Percentiles rank a stretch among this genome's conserved stretches.
phyloP scores from a whole-genome alignment of 2,888 invertebrate genomes.

The Cephus nigrinus region DNA sequence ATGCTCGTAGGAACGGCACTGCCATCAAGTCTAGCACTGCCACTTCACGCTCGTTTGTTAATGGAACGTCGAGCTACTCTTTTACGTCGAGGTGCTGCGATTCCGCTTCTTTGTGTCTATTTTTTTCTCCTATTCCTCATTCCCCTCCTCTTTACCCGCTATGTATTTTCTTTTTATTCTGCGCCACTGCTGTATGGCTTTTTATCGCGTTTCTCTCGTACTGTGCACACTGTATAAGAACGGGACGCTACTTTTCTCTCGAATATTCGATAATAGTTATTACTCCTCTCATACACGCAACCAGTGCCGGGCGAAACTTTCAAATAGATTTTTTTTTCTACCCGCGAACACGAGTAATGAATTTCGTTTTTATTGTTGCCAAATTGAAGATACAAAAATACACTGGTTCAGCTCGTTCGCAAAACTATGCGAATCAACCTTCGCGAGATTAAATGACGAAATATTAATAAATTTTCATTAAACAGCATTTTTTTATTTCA shows the following conservation, averaged over 20 bases:
- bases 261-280: background rate
- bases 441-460: background rate
- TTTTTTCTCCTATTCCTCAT: background rate
- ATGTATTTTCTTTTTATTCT: background rate
- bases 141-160: background rate
- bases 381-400: background rate
- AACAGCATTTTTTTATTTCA: background rate
- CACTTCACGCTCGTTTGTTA: background rate
- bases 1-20: background rate
- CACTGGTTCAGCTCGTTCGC: background rate
- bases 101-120: conserved; percentile 4
- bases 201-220: background rate
- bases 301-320: background rate
- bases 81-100: background rate
- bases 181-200: background rate
- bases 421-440: background rate
- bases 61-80: background rate
- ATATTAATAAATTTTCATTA: background rate
- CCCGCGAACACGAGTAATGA: background rate
- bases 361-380: background rate
- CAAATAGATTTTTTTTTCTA: background rate
- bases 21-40: background rate
- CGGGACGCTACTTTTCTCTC: background rate
- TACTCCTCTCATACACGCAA: background rate
- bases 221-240: background rate